Evolutionary conservation across 2,797 vertebrate genomes (phyloP).

Genomic region (Amphiprion clarkii): DNA sequence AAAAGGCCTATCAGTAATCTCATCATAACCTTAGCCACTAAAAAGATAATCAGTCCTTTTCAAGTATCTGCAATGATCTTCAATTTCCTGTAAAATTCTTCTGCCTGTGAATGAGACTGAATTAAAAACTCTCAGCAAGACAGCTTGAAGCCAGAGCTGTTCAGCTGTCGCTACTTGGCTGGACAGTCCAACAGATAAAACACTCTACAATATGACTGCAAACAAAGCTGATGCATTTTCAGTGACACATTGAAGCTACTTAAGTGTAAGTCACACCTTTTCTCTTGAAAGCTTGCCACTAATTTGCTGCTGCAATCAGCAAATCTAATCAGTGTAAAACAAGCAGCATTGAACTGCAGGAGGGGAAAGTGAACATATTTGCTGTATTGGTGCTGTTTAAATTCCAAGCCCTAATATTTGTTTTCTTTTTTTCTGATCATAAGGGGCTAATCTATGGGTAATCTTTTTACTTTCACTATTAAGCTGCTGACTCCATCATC

Average conservation of each 20-base stretch:
- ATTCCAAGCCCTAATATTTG: background rate
- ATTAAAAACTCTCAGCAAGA: slow-evolving; percentile 2
- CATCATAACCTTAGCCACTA: background rate
- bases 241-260: background rate
- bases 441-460: too few relatives aligned
- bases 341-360: background rate
- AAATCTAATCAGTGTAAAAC: background rate
- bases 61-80: slow-evolving; percentile 1
- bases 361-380: background rate
- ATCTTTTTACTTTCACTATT: too few relatives aligned
- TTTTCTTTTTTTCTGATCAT: background rate
- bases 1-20: background rate
- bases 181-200: slow-evolving; percentile 22
- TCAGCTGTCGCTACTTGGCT: slow-evolving; percentile 27
- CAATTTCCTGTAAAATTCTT: slow-evolving; percentile 15
- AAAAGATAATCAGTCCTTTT: background rate
- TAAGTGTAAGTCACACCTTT: background rate
- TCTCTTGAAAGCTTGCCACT: background rate
- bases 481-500: too few relatives aligned
- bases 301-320: background rate
- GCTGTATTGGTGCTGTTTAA: background rate
- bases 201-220: slow-evolving; percentile 6
- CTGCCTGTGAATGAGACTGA: slow-evolving; percentile 21
- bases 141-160: slow-evolving; percentile 23
- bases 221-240: slow-evolving; percentile 22